Conservation (phyloP, 2,888 invertebrate genomes). For the Heteromurus nitidus region DNA sequence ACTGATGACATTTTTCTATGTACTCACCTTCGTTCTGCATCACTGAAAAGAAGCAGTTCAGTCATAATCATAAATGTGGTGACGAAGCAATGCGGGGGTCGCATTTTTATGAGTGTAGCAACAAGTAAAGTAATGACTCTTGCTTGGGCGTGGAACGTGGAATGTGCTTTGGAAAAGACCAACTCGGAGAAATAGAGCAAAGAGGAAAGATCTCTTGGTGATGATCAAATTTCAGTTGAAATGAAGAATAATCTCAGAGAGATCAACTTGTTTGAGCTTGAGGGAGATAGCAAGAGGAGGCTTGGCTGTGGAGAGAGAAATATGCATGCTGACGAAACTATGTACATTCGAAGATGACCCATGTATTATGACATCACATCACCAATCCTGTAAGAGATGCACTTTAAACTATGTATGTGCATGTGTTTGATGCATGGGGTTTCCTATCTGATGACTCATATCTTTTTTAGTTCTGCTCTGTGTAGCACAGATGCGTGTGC, state of each 20-base stretch:
- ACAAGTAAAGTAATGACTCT: neutral
- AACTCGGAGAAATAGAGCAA: conserved; percentile 29
- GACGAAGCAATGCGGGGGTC: no score
- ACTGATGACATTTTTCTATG: no score
- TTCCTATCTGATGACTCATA: neutral
- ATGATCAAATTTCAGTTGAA: conserved; percentile 49
- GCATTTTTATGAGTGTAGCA: neutral
- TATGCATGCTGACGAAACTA: conserved; percentile 45
- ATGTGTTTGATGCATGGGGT: neutral
- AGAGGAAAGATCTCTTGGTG: conserved; percentile 36
- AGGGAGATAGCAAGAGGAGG: conserved; percentile 22
- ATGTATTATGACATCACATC: conserved; percentile 7
- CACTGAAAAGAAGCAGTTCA: no score
- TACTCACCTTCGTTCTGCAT: no score
- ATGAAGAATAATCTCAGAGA: neutral
- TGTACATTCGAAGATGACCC: conserved; percentile 42
- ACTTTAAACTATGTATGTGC: no score
- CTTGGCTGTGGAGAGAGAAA: conserved; percentile 37
- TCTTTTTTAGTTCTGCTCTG: no score
- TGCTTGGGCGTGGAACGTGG: neutral
- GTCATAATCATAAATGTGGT: no score
- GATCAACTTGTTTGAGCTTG: conserved; percentile 33
- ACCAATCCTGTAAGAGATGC: neutral
- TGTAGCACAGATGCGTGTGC: neutral
- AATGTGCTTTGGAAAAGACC: conserved; percentile 28